phyloP scores from a whole-genome alignment of 2,888 invertebrate genomes.

The Enchytraeus crypticus region DNA sequence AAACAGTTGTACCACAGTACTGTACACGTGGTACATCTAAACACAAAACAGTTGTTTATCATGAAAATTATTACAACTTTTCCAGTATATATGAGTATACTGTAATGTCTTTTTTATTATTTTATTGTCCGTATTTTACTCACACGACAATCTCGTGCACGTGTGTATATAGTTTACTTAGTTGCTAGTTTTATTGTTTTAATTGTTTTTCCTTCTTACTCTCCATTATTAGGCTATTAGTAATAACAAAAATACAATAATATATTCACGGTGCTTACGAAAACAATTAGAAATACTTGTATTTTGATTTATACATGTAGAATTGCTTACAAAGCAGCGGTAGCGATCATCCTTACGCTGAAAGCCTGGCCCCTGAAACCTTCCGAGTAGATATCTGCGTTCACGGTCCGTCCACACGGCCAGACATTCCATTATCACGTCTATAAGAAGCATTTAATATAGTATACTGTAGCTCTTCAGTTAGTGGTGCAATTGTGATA shows the following conservation, averaged over 20 bases:
- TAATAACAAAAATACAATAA: too few relatives aligned
- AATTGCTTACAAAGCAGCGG: conserved; percentile 71
- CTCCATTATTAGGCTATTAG: too few relatives aligned
- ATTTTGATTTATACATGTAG: too few relatives aligned
- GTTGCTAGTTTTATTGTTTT: neutral
- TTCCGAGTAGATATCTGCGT: conserved; percentile 40
- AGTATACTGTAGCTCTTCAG: too few relatives aligned
- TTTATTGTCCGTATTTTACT: neutral
- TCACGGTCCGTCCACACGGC: conserved; percentile 36
- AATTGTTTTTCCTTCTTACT: too few relatives aligned
- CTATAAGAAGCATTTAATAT: conserved; percentile 10
- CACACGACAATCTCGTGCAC: neutral
- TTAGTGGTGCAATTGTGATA: too few relatives aligned
- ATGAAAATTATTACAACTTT: neutral
- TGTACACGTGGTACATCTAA: conserved; percentile 43
- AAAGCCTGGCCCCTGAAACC: conserved; percentile 51
- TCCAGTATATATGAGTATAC: neutral
- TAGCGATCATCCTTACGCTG: conserved; percentile 79
- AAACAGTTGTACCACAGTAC: conserved; percentile 19
- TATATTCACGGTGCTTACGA: too few relatives aligned
- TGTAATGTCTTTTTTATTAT: neutral
- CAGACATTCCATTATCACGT: conserved; percentile 37
- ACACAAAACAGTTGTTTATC: neutral
- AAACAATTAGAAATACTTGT: too few relatives aligned
- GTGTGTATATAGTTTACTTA: neutral